These are phyloP conservation scores for Cephus spinipes DNA, from an alignment of 2,888 invertebrate genomes.

Conservation along the genomic window DNA sequence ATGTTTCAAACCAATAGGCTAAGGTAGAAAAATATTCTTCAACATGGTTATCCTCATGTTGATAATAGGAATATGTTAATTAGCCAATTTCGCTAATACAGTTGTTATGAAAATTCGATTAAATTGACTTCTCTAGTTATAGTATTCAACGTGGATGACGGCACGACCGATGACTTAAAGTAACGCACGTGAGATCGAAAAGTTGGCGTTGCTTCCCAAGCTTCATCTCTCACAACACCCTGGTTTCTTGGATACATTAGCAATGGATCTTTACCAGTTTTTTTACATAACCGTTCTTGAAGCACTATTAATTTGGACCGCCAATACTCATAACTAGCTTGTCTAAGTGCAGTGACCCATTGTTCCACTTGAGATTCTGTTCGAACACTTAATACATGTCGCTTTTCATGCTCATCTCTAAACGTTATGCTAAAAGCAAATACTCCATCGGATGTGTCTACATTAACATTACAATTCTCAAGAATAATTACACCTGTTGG, in stretches of 20 bases:
- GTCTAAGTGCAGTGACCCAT: constrained; percentile 77
- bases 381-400: constrained; percentile 78
- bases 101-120: constrained; percentile 41
- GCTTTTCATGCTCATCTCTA: constrained; percentile 75
- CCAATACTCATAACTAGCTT: constrained; percentile 80
- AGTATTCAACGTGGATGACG: constrained; percentile 40
- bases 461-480: constrained; percentile 78
- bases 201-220: constrained; percentile 52
- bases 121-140: constrained; percentile 52
- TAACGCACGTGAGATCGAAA: constrained; percentile 59
- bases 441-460: constrained; percentile 75
- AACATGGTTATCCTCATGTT: background rate
- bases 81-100: background rate
- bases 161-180: constrained; percentile 44
- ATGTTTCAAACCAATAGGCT: background rate
- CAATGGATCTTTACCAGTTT: constrained; percentile 77
- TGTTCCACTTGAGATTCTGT: constrained; percentile 78
- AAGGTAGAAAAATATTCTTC: background rate
- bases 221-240: constrained; percentile 65
- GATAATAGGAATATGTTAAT: background rate
- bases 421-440: constrained; percentile 83
- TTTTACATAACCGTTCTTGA: constrained; percentile 75
- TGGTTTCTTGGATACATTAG: constrained; percentile 74
- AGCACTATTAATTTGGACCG: constrained; percentile 74
- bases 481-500: constrained; percentile 81